phyloP scores from a whole-genome alignment of 2,888 invertebrate species.

The Heliconius ismenius region DNA sequence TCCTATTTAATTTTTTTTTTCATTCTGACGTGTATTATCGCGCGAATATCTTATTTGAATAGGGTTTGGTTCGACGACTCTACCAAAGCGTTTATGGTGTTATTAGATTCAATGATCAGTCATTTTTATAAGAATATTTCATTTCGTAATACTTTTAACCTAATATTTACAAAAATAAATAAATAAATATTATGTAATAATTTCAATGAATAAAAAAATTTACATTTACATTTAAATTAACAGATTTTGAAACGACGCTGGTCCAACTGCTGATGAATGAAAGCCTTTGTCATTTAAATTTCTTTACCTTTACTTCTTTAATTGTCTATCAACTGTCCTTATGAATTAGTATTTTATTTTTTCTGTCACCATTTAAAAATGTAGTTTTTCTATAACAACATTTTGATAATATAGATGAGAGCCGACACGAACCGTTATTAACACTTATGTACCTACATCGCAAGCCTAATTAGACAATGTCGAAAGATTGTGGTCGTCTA shows the following conservation, averaged over 20 bases:
- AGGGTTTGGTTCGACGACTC: background rate
- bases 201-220: no score
- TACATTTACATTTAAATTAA: no score
- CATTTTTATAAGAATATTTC: background rate
- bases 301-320: background rate
- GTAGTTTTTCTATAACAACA: background rate
- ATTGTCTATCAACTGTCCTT: background rate
- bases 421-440: background rate
- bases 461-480: background rate
- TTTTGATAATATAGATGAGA: background rate
- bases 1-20: background rate
- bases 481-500: conserved; percentile 24
- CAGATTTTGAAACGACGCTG: no score
- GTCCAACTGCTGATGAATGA: no score
- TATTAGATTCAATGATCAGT: background rate
- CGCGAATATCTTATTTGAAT: background rate
- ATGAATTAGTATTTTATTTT: background rate
- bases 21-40: background rate
- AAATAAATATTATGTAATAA: background rate
- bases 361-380: background rate
- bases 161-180: background rate
- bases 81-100: no score
- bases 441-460: background rate
- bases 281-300: no score
- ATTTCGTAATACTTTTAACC: background rate